These are phyloP conservation scores for Philereme transversata DNA, from an alignment of 2,888 invertebrate species.

Conservation along the genomic window DNA sequence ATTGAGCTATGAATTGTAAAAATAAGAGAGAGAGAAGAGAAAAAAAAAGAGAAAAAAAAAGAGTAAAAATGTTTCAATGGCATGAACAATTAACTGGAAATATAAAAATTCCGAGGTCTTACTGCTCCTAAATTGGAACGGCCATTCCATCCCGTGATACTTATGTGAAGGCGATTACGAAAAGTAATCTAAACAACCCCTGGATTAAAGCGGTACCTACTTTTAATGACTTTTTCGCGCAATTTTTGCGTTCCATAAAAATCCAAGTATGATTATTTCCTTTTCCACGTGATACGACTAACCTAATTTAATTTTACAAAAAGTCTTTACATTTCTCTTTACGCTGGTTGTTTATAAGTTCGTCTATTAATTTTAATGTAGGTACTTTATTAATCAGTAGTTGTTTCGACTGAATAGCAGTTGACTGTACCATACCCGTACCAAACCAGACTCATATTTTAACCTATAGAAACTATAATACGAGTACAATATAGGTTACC, in stretches of 20 bases:
- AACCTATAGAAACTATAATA: too few species aligned
- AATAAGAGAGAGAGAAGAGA: too few species aligned
- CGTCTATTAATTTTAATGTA: too few species aligned
- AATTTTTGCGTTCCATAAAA: constrained; percentile 24
- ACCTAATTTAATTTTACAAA: constrained; percentile 10
- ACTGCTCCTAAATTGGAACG: constrained; percentile 13
- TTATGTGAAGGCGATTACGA: constrained; percentile 30
- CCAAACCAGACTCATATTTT: too few species aligned
- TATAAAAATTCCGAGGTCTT: constrained; percentile 9
- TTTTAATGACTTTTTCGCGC: constrained; percentile 28
- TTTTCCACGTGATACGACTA: constrained; percentile 17
- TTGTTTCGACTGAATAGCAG: too few species aligned
- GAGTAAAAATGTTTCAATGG: too few species aligned
- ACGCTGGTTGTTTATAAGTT: not conserved
- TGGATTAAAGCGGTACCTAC: constrained; percentile 31
- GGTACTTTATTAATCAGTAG: too few species aligned
- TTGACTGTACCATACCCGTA: too few species aligned
- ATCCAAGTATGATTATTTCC: constrained; percentile 25
- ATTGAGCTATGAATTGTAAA: too few species aligned
- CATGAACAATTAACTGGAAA: not conserved
- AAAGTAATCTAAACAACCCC: constrained; percentile 34
- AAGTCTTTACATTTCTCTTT: constrained; percentile 4
- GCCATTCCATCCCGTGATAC: constrained; percentile 21
- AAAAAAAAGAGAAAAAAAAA: too few species aligned
- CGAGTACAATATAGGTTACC: too few species aligned